Conservation (phyloP, 2,113 vertebrate species). For the Rhadina sibilatrix region DNA sequence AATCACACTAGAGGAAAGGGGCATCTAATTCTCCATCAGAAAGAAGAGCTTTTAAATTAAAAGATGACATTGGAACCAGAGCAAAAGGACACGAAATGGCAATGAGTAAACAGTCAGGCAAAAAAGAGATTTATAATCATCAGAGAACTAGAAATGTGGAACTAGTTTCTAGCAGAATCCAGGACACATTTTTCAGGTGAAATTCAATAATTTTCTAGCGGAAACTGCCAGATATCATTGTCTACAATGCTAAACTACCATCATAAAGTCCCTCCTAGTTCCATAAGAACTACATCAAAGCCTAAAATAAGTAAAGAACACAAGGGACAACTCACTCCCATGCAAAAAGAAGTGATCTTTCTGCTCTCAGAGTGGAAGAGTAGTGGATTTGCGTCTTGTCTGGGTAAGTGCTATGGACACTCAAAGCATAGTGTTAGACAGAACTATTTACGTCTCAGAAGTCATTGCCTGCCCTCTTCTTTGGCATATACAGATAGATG, state of each 20-base stretch:
- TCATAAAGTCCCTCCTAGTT: background rate
- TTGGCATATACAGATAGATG: background rate
- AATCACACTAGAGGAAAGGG: background rate
- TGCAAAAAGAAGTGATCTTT: background rate
- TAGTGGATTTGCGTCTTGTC: background rate
- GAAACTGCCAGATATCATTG: background rate
- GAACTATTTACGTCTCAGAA: background rate
- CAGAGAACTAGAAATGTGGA: background rate
- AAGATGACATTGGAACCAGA: background rate
- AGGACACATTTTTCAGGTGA: background rate
- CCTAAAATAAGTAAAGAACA: background rate
- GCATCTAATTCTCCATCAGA: background rate
- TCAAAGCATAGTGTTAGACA: background rate
- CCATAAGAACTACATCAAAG: background rate
- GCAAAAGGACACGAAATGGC: background rate
- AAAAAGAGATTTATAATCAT: background rate
- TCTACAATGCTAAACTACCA: background rate
- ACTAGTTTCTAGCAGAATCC: background rate
- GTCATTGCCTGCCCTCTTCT: background rate
- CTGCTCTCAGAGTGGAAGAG: background rate
- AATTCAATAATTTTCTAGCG: background rate
- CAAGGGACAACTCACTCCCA: accelerated
- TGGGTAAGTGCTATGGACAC: background rate
- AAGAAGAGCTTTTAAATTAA: background rate
- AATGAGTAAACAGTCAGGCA: background rate